These are phyloP conservation scores for Glaucopsyche alexis DNA, from an alignment of 2,888 invertebrate species.

Conservation along the genomic window DNA sequence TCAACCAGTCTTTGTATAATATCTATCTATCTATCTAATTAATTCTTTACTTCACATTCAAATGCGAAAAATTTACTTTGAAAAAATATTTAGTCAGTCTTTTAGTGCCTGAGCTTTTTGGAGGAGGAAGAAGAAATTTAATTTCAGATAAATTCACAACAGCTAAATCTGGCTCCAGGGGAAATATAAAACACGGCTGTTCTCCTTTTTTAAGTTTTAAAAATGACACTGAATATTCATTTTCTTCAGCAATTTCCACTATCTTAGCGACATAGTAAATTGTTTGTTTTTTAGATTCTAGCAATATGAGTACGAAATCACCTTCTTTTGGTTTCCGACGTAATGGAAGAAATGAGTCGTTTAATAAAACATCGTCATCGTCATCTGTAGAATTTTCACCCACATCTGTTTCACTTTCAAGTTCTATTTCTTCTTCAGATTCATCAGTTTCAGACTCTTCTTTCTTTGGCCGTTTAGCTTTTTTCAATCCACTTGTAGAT, in stretches of 20 bases:
- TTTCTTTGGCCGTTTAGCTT: constrained; percentile 22
- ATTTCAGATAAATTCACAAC: constrained; percentile 24
- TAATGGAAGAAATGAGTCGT: not conserved
- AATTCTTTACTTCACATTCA: constrained; percentile 21
- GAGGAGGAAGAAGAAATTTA: constrained; percentile 22
- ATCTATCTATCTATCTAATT: constrained; percentile 12
- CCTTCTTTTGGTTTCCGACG: not conserved
- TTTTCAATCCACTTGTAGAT: constrained; percentile 19
- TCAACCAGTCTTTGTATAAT: constrained; percentile 18
- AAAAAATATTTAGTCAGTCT: constrained; percentile 24
- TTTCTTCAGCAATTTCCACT: constrained; percentile 12
- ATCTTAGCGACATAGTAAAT: constrained; percentile 20
- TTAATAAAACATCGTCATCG: constrained; percentile 3
- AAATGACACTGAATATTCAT: constrained; percentile 22
- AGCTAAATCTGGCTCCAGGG: constrained; percentile 22
- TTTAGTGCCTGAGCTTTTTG: constrained; percentile 23
- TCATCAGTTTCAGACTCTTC: constrained; percentile 6
- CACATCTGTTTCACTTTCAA: constrained; percentile 24
- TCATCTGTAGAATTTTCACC: constrained; percentile 16
- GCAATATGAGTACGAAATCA: constrained; percentile 15
- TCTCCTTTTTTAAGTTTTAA: constrained; percentile 24
- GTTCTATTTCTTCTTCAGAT: constrained; percentile 22
- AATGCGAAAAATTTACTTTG: constrained; percentile 17
- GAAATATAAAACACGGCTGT: constrained; percentile 25
- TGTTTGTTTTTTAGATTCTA: constrained; percentile 19